A percentile compares a stretch with the other conserved stretches of the same genome.
These are phyloP conservation scores for Pelobates cultripes DNA, from an alignment of 2,797 vertebrate species.

Conservation along the genomic window DNA sequence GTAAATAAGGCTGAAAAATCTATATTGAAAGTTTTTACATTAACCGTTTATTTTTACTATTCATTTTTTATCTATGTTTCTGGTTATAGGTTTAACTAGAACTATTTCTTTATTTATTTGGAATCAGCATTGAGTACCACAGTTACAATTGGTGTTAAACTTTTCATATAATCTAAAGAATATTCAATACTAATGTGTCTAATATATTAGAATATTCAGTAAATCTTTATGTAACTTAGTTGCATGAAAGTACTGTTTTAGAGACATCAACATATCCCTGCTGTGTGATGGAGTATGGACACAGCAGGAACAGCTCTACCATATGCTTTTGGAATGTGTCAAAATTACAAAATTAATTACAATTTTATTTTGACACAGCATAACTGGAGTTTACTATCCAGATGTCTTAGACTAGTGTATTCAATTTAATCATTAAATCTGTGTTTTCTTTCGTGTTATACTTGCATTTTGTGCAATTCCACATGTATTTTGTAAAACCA, in stretches of 20 bases:
- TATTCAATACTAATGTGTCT: conserved; percentile 22
- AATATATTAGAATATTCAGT: conserved; percentile 6
- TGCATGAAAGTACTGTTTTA: conserved; percentile 11
- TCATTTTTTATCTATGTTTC: too few relatives aligned
- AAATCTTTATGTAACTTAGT: conserved; percentile 32
- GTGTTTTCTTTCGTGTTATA: too few relatives aligned
- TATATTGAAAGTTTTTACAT: too few relatives aligned
- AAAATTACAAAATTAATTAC: conserved; percentile 32
- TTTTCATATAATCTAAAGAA: neutral
- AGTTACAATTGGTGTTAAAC: too few relatives aligned
- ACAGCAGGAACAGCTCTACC: conserved; percentile 39
- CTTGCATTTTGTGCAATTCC: too few relatives aligned
- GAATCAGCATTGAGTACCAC: too few relatives aligned
- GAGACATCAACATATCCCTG: conserved; percentile 29
- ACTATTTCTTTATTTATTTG: too few relatives aligned
- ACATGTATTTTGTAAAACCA: too few relatives aligned
- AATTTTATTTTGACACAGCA: conserved; percentile 10
- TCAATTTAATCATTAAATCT: neutral
- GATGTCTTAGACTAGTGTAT: conserved; percentile 6
- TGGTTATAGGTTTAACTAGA: too few relatives aligned
- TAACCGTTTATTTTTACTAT: too few relatives aligned
- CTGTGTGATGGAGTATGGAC: conserved; percentile 44
- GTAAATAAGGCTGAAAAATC: too few relatives aligned
- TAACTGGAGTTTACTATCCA: conserved; percentile 18
- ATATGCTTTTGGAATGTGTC: conserved; percentile 39